Evolutionary conservation across 23 tunicate species (phyloP), one percentile per base, ranked within the genome.

Genomic region (Diplosoma virens): DNA sequence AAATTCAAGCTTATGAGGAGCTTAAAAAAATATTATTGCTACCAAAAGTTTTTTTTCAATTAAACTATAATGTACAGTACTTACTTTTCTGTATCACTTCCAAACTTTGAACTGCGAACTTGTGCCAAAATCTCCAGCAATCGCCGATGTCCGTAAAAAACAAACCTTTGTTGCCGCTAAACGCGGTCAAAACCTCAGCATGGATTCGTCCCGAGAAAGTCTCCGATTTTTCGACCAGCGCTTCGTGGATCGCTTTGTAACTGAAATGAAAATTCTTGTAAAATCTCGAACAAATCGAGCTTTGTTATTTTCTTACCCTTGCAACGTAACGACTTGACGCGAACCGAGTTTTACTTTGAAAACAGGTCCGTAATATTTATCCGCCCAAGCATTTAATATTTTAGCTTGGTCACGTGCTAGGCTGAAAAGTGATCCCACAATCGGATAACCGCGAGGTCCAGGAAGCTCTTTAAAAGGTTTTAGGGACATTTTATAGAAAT

Each of bases 181-280:
- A 7, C 24, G 28, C 33, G 47, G 67, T 53, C 5, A 75, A 20
- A n/a, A 82, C 67, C 20, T 58, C 66, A 0, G 28, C 17, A 0
- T 31, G 47, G 17, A 58, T 58, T 30, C 95, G 83, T 4, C 84
- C 95, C 18, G 73, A 56, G 27, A 82, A 70, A 1, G 29, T 0
- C 5, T 50, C 53, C 18, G 60, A 70, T 32, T 81, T 81, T 7
- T 30, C 48, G 6, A 87, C 71, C 59, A 87, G 36, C 2, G 90
- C 95, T 67, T 87, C 95, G n/a, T 76, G 36, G n/a, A 87, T 69
- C 26, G 83, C 82, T 21, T 81, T 82, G 33, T 75, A 81, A 18
- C 95, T 87, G 64, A 9, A 68, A 64, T 11, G 9, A 73, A 53
- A 48, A 53, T 65, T 41, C 50, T n/a, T n/a, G n/a, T n/a, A n/a